These are phyloP conservation scores for Venustoraphidia nigricollis DNA, from an alignment of 2,888 invertebrate genomes.

Conservation along the genomic window DNA sequence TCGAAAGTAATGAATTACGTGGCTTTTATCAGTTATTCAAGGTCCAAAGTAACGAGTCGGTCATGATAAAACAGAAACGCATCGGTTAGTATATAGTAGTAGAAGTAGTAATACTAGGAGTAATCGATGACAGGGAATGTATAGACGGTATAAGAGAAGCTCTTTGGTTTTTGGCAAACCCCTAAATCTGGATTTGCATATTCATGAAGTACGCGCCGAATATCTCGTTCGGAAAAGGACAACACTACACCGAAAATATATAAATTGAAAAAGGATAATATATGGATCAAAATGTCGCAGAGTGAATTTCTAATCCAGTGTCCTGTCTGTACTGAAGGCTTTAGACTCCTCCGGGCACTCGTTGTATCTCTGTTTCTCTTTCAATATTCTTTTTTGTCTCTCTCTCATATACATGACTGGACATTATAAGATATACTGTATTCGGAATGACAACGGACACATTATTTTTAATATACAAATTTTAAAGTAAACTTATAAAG, in stretches of 20 bases:
- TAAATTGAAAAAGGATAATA: conserved; percentile 3
- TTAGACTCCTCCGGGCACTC: conserved; percentile 16
- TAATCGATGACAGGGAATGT: no score
- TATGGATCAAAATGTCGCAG: conserved; percentile 25
- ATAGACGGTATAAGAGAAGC: not conserved
- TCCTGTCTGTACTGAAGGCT: conserved; percentile 12
- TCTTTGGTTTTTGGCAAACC: conserved; percentile 27
- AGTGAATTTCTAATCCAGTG: conserved; percentile 25
- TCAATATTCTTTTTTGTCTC: no score
- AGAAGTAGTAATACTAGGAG: no score
- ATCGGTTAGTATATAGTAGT: conserved; percentile 1
- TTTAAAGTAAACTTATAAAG: no score
- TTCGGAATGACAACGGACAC: no score
- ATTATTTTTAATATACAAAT: no score
- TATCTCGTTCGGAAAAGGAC: conserved; percentile 9
- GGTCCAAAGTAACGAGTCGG: no score
- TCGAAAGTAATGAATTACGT: no score
- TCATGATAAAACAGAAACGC: not conserved
- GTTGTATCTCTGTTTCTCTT: no score
- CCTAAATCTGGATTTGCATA: conserved; percentile 28
- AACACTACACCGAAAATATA: conserved; percentile 3
- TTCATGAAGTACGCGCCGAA: conserved; percentile 20
- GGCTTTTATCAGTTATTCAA: no score
- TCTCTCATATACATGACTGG: no score
- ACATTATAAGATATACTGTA: no score